Evolutionary conservation across 2,888 invertebrate species (phyloP).

Genomic region (Melanostoma scalare): DNA sequence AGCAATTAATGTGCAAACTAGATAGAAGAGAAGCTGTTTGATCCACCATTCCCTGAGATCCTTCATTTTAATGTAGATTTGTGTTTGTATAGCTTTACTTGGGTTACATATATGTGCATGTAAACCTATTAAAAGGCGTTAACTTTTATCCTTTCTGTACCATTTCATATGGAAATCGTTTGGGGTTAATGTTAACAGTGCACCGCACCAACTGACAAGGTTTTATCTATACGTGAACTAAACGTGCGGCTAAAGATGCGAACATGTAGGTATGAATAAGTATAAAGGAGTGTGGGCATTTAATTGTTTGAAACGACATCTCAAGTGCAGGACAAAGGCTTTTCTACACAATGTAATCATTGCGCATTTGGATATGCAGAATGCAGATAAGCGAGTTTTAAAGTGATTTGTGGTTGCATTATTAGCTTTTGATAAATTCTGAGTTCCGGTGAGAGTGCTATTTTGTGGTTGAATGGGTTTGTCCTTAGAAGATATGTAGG

Average conservation of each 20-base stretch:
- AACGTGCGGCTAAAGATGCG: not conserved
- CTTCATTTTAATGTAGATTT: conserved; percentile 55
- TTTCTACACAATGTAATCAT: not conserved
- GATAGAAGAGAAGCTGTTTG: conserved; percentile 35
- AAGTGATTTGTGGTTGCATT: conserved; percentile 19
- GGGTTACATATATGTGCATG: not conserved
- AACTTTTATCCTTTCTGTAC: not conserved
- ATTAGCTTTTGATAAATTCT: conserved; percentile 19
- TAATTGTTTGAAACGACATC: conserved; percentile 10
- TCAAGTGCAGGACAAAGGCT: conserved; percentile 11
- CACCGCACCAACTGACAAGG: not conserved
- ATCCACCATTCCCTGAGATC: conserved; percentile 47
- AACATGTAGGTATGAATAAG: not conserved
- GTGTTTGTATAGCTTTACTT: conserved; percentile 28
- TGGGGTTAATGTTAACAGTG: not conserved
- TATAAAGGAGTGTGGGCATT: not conserved
- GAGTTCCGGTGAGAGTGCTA: not conserved
- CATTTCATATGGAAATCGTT: not conserved
- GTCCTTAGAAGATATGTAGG: too few species aligned
- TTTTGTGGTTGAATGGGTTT: conserved; percentile 33
- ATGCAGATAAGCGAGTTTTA: not conserved
- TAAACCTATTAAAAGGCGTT: conserved; percentile 34
- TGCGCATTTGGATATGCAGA: not conserved
- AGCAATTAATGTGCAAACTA: conserved; percentile 59
- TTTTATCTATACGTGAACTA: not conserved